Percentiles rank a stretch among this genome's conserved stretches.
Evolutionary conservation across 2,888 invertebrate species (phyloP).

Genomic region (Ormyrus thymus): DNA sequence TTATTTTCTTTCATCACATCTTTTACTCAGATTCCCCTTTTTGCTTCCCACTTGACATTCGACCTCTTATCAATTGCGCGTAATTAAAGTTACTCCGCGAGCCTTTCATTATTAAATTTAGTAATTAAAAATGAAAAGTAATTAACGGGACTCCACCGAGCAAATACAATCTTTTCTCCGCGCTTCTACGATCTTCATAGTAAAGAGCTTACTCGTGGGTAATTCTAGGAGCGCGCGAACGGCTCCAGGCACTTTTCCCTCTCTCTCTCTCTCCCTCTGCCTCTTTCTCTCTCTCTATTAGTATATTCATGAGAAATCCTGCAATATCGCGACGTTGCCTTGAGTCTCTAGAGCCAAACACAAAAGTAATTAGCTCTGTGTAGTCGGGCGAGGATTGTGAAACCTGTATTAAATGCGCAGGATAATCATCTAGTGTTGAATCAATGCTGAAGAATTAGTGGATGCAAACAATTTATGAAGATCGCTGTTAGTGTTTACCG

Average conservation of each 20-base stretch:
- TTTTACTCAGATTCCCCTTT: no score
- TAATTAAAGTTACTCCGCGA: not conserved
- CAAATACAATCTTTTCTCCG: constrained; percentile 36
- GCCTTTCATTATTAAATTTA: not conserved
- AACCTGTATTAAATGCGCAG: constrained; percentile 45
- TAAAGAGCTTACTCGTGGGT: constrained; percentile 60
- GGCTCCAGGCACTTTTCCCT: constrained; percentile 60
- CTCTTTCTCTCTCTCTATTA: constrained; percentile 61
- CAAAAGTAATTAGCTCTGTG: constrained; percentile 67
- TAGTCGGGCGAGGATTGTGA: constrained; percentile 50
- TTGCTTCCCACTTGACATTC: no score
- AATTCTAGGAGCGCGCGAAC: constrained; percentile 50
- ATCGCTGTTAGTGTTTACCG: no score
- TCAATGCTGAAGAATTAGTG: constrained; percentile 1
- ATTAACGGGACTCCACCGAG: constrained; percentile 13
- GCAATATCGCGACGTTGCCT: constrained; percentile 57
- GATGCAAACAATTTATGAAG: not conserved
- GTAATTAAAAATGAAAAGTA: constrained; percentile 19
- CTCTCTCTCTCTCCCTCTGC: constrained; percentile 55
- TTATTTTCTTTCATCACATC: not conserved
- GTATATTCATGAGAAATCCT: constrained; percentile 69
- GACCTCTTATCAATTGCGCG: no score
- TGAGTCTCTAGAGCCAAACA: constrained; percentile 60
- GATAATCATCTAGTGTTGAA: constrained; percentile 48
- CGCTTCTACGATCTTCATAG: constrained; percentile 62